phyloP scores from a whole-genome alignment of 2,113 vertebrate species.

The Hystrix brachyura region DNA sequence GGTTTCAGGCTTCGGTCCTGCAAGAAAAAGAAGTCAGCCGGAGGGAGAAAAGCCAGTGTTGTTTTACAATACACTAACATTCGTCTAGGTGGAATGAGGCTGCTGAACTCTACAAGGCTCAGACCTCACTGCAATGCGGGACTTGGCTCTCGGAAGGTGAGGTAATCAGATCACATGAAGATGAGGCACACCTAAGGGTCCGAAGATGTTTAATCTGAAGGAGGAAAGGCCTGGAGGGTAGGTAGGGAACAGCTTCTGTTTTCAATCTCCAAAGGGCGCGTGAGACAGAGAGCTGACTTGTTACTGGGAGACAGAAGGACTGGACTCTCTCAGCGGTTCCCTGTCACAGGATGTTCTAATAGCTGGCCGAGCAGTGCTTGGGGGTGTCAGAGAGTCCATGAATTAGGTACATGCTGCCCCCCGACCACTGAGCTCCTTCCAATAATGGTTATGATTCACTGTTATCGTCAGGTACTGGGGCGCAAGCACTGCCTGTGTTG shows the following conservation, averaged over 20 bases:
- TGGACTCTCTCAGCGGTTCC: background rate
- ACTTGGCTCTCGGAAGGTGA: constrained; percentile 22
- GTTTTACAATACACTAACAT: background rate
- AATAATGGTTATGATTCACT: background rate
- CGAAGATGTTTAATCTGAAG: background rate
- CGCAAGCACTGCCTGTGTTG: constrained; percentile 8
- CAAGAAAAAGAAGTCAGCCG: background rate
- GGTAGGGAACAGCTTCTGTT: background rate
- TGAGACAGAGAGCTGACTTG: constrained; percentile 26
- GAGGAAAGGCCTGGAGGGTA: background rate
- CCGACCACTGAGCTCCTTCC: background rate
- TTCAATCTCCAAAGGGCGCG: background rate
- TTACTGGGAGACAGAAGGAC: background rate
- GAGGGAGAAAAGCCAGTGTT: background rate
- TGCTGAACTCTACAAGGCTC: background rate
- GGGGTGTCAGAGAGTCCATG: background rate
- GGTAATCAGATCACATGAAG: background rate
- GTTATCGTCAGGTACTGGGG: background rate
- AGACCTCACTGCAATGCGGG: background rate
- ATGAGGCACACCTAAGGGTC: background rate
- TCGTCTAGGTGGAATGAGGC: background rate
- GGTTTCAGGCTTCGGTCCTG: background rate
- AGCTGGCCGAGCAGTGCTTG: background rate
- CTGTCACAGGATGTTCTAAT: background rate
- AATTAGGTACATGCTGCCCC: background rate